Evolutionary conservation across 2,888 invertebrate genomes (phyloP), one percentile per base, ranked within the genome.

Genomic region (Cerceris rybyensis): DNA sequence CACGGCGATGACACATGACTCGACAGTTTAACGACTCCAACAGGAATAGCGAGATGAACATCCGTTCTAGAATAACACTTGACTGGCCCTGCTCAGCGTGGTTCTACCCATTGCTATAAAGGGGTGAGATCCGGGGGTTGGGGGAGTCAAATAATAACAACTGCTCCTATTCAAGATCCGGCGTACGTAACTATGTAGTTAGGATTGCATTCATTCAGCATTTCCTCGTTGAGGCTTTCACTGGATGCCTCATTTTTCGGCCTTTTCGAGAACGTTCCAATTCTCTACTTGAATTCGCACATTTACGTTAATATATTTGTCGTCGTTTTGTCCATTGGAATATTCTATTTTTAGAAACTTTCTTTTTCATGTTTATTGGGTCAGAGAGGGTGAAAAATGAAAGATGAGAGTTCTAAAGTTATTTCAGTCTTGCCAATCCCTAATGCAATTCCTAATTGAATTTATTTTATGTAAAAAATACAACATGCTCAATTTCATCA

Each of bases 11-110:
- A 81, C 84, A 82, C 81, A 79, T 78, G 81, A 70, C 80, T 78
- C 76, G 87, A 81, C 85, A 72, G 83, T 84, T 88, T 88, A 87
- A 88, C 83, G 87, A 88, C 88, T 84, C 80, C 81, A 85, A 82
- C 77, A 82, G 77, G 78, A 88, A 82, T 80, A 88, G 71, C 81
- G 75, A 77, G 80, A 81, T 57, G n/a, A 63, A 78, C 78, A 79
- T 82, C 78, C 80, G 83, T 81, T 84, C 78, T 68, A 86, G 82
- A 88, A 88, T 84, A 86, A 85, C 87, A 77, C 70, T 76, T 43
- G 73, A 66, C 58, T 58, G 70, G 52, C n/a, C 58, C 61, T 49
- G 70, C 52, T 42, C 58, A 39, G 8, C 54, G 59, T 54, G 73
- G n/a, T 55, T 60, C n/a, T 59, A n/a, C 58, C 39, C 67, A 46